Conservation (phyloP, 2,113 vertebrate species). For the Ictidomys tridecemlineatus region DNA sequence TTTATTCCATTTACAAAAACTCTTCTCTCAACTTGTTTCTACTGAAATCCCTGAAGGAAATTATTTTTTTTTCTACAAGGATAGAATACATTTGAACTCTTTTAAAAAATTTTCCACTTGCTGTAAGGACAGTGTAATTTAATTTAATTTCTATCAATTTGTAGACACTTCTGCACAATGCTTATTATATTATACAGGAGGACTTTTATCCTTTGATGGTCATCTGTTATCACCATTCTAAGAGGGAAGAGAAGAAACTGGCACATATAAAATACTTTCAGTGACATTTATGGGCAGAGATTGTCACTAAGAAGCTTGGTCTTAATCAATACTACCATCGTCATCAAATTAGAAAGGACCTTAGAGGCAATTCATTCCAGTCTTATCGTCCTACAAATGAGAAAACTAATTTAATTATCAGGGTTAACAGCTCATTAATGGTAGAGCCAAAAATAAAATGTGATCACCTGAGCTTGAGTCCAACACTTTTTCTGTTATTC, state of each 20-base stretch:
- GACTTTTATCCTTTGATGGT: not conserved
- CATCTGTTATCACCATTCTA: not conserved
- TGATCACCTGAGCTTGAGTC: conserved; percentile 18
- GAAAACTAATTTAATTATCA: conserved; percentile 42
- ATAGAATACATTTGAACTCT: not conserved
- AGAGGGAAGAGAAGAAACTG: conserved; percentile 20
- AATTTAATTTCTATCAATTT: not conserved
- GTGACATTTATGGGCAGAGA: not conserved
- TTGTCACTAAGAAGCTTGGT: not conserved
- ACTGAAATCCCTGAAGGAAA: not conserved
- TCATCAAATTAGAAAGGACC: not conserved
- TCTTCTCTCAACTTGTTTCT: not conserved
- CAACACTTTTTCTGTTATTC: not conserved
- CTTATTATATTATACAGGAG: not conserved
- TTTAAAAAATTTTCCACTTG: not conserved
- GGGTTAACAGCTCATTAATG: conserved; percentile 9
- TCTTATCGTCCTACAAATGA: not conserved
- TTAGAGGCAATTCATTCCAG: not conserved
- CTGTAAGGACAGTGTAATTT: not conserved
- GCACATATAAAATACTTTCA: not conserved
- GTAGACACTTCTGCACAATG: not conserved
- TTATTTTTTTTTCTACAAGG: not conserved
- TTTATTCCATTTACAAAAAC: not conserved
- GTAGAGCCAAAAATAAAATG: conserved; percentile 32
- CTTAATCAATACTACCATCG: not conserved